Conservation (phyloP, 2,113 vertebrate genomes). For the Pongo abelii region DNA sequence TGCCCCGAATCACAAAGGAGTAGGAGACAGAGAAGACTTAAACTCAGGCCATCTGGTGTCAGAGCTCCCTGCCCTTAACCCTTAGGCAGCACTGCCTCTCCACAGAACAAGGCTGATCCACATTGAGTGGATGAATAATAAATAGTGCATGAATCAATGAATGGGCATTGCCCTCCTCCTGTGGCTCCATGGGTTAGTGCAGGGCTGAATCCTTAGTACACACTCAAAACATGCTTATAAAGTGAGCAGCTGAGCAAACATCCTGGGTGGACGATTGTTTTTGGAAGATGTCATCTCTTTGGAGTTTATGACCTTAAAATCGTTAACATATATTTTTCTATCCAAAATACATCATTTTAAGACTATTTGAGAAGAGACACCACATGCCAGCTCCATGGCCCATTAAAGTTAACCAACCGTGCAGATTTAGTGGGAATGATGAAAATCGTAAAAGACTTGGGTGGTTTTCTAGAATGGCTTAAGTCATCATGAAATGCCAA, state of each 20-base stretch:
- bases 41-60: background rate
- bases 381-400: background rate
- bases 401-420: background rate
- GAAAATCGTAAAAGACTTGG: background rate
- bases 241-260: background rate
- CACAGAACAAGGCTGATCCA: background rate
- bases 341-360: background rate
- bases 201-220: fast-evolving
- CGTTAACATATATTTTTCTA: background rate
- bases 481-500: background rate
- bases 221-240: fast-evolving
- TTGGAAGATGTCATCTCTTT: background rate
- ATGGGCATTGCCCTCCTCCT: background rate
- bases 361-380: background rate
- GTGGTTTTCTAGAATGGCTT: background rate
- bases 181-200: too few species aligned
- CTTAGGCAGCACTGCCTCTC: background rate
- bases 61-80: background rate
- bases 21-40: background rate
- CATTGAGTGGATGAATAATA: background rate
- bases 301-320: too few species aligned
- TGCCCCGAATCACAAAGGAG: background rate
- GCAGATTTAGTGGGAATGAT: background rate
- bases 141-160: background rate
- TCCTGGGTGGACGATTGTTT: too few species aligned